Base-by-base conservation (phyloP, 2,888 invertebrate genomes). In the Maniola hyperantus region DNA sequence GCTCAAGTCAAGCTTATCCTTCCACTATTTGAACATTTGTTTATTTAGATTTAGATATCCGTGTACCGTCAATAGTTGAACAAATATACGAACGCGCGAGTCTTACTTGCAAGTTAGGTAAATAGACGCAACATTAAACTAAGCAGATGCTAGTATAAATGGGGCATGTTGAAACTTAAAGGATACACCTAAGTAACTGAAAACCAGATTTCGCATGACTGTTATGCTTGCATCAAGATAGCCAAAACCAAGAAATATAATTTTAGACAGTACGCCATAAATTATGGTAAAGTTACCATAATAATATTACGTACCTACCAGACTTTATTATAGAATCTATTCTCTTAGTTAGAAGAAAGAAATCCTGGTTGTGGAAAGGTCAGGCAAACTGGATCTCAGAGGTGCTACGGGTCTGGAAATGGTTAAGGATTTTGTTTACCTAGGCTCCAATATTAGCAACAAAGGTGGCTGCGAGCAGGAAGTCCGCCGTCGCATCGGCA, bases 1-100 rank as follows among this genome's bases (percentile, higher is more conserved):
- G n/a, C n/a, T n/a, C n/a, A n/a, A n/a, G 68, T 73, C 72, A 73
- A 67, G 74, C 73, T 71, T 67, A 72, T 66, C 58, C 68, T 73
- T 67, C 53, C 59, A 72, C 65, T 73, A 75, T 81, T 81, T 83
- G 76, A 84, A 84, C 83, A 81, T 77, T 69, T 63, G 59, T 63
- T 64, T 57, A 60, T 65, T 67, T 68, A 74, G 72, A 73, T 73
- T 62, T 67, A 71, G 68, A 78, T 77, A 79, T 75, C 74, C 74
- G 69, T 75, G 61, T 50, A 54, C 64, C 72, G 75, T 73, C 72
- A 72, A 75, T 73, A 77, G 76, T 80, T 81, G 76, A 80, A 76
- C 77, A 80, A 77, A 77, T 74, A 71, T 66, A 46, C 58, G 20
- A 18, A 57, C 65, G 53, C 53, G 66, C 68, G 66, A 63, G 65